Evolutionary conservation across 1,140 invertebrate species (phyloP).

Genomic region (Drosophila takahashii): DNA sequence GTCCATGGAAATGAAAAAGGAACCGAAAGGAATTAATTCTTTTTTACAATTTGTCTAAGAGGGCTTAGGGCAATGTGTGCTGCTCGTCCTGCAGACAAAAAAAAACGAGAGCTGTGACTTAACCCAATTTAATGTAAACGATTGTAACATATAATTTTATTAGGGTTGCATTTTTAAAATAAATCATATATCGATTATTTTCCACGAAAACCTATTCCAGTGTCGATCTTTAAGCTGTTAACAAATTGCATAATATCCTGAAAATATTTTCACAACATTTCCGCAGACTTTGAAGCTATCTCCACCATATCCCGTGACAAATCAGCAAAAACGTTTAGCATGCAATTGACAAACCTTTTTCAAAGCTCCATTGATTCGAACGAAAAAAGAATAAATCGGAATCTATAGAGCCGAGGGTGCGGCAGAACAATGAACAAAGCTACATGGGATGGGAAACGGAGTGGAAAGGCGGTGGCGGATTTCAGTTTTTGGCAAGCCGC

Average conservation of each 20-base stretch:
- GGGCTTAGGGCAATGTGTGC: constrained; percentile 27
- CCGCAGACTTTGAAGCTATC: neutral
- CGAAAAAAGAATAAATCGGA: constrained; percentile 13
- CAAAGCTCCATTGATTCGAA: constrained; percentile 42
- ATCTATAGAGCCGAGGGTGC: constrained; percentile 25
- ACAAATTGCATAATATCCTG: constrained; percentile 10
- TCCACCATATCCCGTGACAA: constrained; percentile 28
- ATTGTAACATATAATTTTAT: no score
- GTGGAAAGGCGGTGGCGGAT: constrained; percentile 33
- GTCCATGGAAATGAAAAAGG: constrained; percentile 30
- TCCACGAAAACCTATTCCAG: no score
- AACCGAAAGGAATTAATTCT: constrained; percentile 29
- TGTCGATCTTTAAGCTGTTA: constrained; percentile 11
- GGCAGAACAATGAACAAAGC: constrained; percentile 49
- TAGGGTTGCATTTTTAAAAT: no score
- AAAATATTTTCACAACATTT: constrained; percentile 36
- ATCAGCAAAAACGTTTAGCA: constrained; percentile 47
- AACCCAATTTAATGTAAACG: no score
- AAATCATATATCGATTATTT: no score
- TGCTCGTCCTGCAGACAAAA: neutral
- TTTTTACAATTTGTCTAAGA: constrained; percentile 21
- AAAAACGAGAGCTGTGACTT: neutral
- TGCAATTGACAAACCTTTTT: constrained; percentile 51
- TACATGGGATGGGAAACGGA: constrained; percentile 17
- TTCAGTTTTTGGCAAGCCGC: constrained; percentile 48